A percentile compares a stretch with the other conserved stretches of the same genome.
phyloP scores from a whole-genome alignment of 1,140 invertebrate species.

The Drosophila lacertosa region DNA sequence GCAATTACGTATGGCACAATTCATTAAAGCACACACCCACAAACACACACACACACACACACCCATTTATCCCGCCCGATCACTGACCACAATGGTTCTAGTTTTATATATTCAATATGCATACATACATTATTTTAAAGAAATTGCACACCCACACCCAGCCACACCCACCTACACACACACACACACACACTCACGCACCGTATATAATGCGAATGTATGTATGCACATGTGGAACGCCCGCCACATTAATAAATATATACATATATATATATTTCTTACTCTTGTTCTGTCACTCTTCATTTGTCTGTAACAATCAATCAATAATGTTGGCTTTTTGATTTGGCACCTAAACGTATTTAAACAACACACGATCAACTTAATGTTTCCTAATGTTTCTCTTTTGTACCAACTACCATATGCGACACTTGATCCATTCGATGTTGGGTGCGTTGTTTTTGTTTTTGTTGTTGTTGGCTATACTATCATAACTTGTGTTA shows the following conservation, averaged over 20 bases:
- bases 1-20: constrained; percentile 54
- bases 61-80: constrained; percentile 23
- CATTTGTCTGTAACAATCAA: constrained; percentile 41
- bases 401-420: constrained; percentile 3
- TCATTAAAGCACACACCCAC: constrained; percentile 40
- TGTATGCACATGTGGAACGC: constrained; percentile 42
- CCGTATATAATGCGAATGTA: constrained; percentile 46
- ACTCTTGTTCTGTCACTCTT: constrained; percentile 20
- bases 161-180: constrained; percentile 12
- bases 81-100: constrained; percentile 34
- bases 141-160: constrained; percentile 8
- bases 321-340: constrained; percentile 23
- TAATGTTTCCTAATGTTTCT: constrained; percentile 51
- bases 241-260: constrained; percentile 12
- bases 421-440: constrained; percentile 37
- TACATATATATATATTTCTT: neutral
- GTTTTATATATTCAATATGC: constrained; percentile 22
- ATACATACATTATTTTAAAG: constrained; percentile 20
- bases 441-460: constrained; percentile 33
- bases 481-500: constrained; percentile 59
- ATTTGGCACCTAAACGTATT: constrained; percentile 20
- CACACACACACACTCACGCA: constrained; percentile 23
- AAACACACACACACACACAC: constrained; percentile 27
- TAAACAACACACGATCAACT: constrained; percentile 48
- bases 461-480: constrained; percentile 39